Evolutionary conservation across 1,140 invertebrate species (phyloP), one percentile per base, ranked within the genome.

Genomic region (Drosophila aff.): DNA sequence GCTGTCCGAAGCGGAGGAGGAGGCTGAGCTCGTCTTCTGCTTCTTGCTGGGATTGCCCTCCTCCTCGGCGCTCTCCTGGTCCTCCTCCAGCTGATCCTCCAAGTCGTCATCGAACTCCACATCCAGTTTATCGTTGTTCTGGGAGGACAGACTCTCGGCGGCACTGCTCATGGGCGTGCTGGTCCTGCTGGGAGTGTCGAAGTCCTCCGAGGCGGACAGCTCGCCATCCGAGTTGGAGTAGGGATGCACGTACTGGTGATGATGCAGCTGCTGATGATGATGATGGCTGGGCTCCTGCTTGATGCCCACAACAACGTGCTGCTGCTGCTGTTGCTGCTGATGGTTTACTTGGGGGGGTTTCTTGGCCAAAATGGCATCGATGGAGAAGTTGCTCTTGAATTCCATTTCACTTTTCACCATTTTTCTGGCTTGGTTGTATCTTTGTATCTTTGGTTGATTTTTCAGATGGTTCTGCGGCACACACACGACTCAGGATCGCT

Each of bases 351-450:
- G 53, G 50, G 85, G 53, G 50, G 85, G 86, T 76, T 92, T 92
- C 55, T 83, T 92, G 0, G 95, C 95, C 36, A 97, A 80, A 41
- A 97, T 95, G 53, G 95, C 95, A 72, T 95, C 95, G 72, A 97
- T 97, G 77, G 95, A 96, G 93, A 97, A 97, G 69, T 94, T 96
- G 33, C 95, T 96, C 55, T 92, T 92, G 77, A 92, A 90, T 76
- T 92, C 92, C 92, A 92, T 92, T 80, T 91, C 79, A 86, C 79
- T 92, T 89, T 92, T 86, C 85, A 91, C 89, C 89, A 91, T 76
- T 41, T n/a, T 73, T 44, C 18, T 49, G 13, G n/a, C 4, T 18
- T 43, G 9, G 11, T 31, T 31, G 7, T 10, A 28, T 8, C n/a
- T n/a, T 21, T 18, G 33, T 28, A 28, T 41, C 53, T 66, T 72